Conservation (phyloP, 1,140 invertebrate genomes). For the Cydia amplana region DNA sequence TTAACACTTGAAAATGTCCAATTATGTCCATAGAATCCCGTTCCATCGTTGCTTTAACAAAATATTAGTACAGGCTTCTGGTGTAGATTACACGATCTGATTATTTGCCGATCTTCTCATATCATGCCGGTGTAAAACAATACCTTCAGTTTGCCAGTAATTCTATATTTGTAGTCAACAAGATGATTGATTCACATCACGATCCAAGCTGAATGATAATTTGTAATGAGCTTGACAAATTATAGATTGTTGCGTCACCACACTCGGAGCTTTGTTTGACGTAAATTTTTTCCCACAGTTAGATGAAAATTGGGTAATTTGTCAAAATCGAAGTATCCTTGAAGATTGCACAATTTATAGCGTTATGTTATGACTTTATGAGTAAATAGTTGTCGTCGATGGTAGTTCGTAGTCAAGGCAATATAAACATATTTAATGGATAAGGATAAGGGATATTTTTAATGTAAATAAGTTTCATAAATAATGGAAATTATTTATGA, state of each 20-base stretch:
- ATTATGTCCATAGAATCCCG: not conserved
- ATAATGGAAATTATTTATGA: no score
- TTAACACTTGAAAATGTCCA: not conserved
- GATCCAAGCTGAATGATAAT: slow-evolving; percentile 18
- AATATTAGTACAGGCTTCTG: slow-evolving; percentile 10
- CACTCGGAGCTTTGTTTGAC: not conserved
- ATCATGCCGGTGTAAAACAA: slow-evolving; percentile 8
- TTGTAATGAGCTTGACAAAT: slow-evolving; percentile 31
- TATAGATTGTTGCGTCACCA: slow-evolving; percentile 18
- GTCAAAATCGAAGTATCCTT: slow-evolving; percentile 20
- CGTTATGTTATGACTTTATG: not conserved
- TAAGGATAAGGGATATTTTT: not conserved
- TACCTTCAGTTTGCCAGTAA: slow-evolving; percentile 25
- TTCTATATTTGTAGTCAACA: slow-evolving; percentile 25
- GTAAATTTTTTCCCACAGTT: slow-evolving; percentile 49
- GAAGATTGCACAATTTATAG: slow-evolving; percentile 24
- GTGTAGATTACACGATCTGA: slow-evolving; percentile 21
- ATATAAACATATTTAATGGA: not conserved
- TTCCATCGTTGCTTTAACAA: not conserved
- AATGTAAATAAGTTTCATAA: not conserved
- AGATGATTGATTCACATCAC: slow-evolving; percentile 24
- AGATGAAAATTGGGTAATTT: slow-evolving; percentile 38
- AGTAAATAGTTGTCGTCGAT: not conserved
- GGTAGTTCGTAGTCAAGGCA: not conserved
- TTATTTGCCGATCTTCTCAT: slow-evolving; percentile 26